Evolutionary conservation across 2,797 vertebrate genomes (phyloP).

Genomic region (Crocodylus rhombifer): DNA sequence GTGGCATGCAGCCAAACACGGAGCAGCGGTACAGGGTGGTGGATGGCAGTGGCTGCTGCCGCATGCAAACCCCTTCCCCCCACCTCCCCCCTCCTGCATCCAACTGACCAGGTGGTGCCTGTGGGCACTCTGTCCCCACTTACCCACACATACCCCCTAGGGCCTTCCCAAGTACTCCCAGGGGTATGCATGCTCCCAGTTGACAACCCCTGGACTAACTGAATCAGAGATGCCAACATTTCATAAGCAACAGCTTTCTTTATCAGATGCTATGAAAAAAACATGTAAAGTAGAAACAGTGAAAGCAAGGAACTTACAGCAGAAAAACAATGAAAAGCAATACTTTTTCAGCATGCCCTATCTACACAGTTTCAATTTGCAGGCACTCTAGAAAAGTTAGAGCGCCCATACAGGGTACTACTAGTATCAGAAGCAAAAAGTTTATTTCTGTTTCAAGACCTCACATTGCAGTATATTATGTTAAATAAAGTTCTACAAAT

Average conservation of each 20-base stretch:
- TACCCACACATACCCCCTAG: not conserved
- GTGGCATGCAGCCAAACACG: too few relatives aligned
- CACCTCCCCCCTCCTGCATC: too few relatives aligned
- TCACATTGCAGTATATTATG: not conserved
- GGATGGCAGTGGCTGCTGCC: not conserved
- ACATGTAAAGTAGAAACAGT: too few relatives aligned
- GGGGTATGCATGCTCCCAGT: too few relatives aligned
- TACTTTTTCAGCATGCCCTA: not conserved
- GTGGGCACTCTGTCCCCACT: not conserved
- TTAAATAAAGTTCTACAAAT: not conserved
- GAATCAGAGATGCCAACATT: too few relatives aligned
- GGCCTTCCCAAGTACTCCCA: not conserved
- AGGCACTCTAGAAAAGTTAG: not conserved
- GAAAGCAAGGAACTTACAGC: too few relatives aligned
- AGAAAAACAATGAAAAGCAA: too few relatives aligned
- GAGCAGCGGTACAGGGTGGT: not conserved
- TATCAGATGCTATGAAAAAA: too few relatives aligned
- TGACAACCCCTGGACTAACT: too few relatives aligned
- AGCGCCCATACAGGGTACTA: rapidly evolving
- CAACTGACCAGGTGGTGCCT: not conserved
- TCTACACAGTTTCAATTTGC: not conserved
- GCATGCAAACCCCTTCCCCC: too few relatives aligned
- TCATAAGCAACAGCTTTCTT: too few relatives aligned
- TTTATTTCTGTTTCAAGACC: not conserved
- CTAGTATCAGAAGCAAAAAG: not conserved